Conservation (phyloP, 2,797 vertebrate species). For the Silurus lanzhouensis region DNA sequence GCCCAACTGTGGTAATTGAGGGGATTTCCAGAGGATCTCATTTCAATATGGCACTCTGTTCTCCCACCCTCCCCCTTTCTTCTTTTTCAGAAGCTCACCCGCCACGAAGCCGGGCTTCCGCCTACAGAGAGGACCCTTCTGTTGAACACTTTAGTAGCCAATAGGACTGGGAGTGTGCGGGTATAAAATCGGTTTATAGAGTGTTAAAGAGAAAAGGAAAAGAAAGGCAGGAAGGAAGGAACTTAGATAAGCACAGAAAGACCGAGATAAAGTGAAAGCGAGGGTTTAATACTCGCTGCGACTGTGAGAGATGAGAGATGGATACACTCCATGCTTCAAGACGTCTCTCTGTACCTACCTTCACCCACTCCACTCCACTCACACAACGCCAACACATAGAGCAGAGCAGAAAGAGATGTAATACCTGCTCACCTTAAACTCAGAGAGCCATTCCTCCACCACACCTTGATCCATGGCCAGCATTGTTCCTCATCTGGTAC, state of each 20-base stretch:
- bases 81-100: constrained; percentile 3
- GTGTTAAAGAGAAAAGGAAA: neutral
- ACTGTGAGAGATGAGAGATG: neutral
- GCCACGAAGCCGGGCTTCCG: constrained; percentile 7
- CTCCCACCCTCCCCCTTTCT: neutral
- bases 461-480: constrained; percentile 93
- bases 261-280: neutral
- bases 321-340: constrained; percentile 9
- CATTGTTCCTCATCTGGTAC: constrained; percentile 92
- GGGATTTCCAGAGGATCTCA: constrained; percentile 3
- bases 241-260: neutral
- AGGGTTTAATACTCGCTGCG: neutral
- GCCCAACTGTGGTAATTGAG: neutral
- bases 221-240: neutral
- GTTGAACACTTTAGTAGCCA: constrained; percentile 30
- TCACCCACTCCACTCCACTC: neutral
- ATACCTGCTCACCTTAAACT: constrained; percentile 87
- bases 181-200: neutral
- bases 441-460: constrained; percentile 98
- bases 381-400: neutral
- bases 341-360: constrained; percentile 3
- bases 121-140: constrained; percentile 19
- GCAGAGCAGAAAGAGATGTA: neutral
- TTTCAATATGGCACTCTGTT: constrained; percentile 23
- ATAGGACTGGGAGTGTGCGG: constrained; percentile 22